Conservation (phyloP, 2,888 invertebrate genomes). For the Tholera decimalis region DNA sequence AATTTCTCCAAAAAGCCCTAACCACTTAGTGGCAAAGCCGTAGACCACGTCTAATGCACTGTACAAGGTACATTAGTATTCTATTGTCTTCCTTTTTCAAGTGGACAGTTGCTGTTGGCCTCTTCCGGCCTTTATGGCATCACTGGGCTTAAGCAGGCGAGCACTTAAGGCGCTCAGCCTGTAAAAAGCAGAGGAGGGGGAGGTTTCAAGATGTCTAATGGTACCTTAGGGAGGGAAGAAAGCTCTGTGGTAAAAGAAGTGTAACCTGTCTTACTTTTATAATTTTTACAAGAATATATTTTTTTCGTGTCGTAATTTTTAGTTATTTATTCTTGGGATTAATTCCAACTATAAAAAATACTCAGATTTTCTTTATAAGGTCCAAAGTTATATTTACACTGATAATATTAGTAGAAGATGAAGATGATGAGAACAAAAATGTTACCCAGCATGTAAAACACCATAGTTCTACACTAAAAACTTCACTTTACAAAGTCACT, state of each 20-base stretch:
- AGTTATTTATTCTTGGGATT: background rate
- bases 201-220: constrained; percentile 60
- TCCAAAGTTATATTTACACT: too few relatives aligned
- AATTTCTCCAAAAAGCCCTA: constrained; percentile 54
- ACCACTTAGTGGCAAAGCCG: constrained; percentile 63
- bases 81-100: constrained; percentile 67
- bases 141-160: constrained; percentile 67
- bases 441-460: background rate
- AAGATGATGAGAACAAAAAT: too few relatives aligned
- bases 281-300: constrained; percentile 27
- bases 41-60: constrained; percentile 59
- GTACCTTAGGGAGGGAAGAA: constrained; percentile 46
- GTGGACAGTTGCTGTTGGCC: constrained; percentile 67
- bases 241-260: constrained; percentile 39
- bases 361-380: background rate
- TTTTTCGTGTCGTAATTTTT: constrained; percentile 8
- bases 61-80: constrained; percentile 68
- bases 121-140: constrained; percentile 67
- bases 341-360: background rate
- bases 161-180: constrained; percentile 65
- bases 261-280: constrained; percentile 33
- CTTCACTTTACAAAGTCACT: too few relatives aligned
- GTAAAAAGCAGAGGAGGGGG: constrained; percentile 61
- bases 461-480: background rate
- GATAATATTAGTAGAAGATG: too few relatives aligned